Percentiles rank a stretch among this genome's conserved stretches.
phyloP scores from a whole-genome alignment of 2,888 invertebrate species.

The Rutpela maculata region DNA sequence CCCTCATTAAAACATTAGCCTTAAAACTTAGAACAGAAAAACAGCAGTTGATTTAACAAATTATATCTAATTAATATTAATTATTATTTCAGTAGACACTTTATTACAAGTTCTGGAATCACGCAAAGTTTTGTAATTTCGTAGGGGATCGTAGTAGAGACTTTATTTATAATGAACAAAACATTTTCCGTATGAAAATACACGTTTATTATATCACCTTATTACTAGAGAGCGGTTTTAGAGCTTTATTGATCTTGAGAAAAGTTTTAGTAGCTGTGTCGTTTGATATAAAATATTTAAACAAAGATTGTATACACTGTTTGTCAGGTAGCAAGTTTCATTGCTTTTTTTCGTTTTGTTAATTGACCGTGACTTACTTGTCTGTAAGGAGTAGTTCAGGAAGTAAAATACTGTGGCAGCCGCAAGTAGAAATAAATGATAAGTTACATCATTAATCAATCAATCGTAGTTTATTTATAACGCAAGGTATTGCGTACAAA shows the following conservation, averaged over 20 bases:
- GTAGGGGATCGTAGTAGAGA: conserved; percentile 22
- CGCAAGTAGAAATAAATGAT: conserved; percentile 1
- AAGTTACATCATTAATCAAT: not conserved
- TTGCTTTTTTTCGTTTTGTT: not conserved
- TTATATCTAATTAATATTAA: conserved; percentile 38
- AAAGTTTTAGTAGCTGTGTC: conserved; percentile 9
- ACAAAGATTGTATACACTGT: not conserved
- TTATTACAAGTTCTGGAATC: conserved; percentile 33
- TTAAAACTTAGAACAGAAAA: not conserved
- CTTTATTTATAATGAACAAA: conserved; percentile 37
- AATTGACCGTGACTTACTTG: conserved; percentile 14
- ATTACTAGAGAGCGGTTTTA: conserved; percentile 31
- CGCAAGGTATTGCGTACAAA: not conserved
- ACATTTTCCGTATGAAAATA: conserved; percentile 38
- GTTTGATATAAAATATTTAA: conserved; percentile 19
- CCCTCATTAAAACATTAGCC: not conserved
- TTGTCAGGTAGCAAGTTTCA: not conserved
- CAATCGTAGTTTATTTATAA: conserved; percentile 11
- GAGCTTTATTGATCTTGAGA: conserved; percentile 23
- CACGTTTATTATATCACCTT: conserved; percentile 24
- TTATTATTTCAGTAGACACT: conserved; percentile 33
- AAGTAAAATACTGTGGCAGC: conserved; percentile 1
- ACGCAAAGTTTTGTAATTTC: conserved; percentile 35
- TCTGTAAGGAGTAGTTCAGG: not conserved
- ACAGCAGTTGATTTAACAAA: conserved; percentile 21